Base-by-base conservation (phyloP, 2,797 vertebrate species). In the Philypnodon macrostomus region DNA sequence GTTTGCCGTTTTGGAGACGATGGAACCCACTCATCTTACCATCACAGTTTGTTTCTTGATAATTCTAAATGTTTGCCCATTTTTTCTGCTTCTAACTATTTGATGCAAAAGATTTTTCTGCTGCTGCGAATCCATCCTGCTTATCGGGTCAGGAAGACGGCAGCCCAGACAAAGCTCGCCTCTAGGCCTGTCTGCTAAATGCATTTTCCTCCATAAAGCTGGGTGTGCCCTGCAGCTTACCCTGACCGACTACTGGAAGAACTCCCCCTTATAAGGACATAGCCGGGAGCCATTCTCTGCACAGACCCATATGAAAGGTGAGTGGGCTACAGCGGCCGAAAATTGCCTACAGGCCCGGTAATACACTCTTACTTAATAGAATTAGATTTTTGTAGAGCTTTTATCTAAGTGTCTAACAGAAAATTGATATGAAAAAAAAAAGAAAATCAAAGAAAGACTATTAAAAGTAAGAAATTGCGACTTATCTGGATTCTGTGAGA, bases 401-500 rank as follows among this genome's bases (percentile, higher is more conserved):
- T 42, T 5, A 34, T 54, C 24, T 18, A 49, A 30, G 11, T 39
- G 49, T 47, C 18, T 21, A 17, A 45, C 11, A 47, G n/a, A 13
- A 46, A 53, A 67, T 67, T 40, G 47, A 54, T 35, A 26, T 23
- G 45, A 47, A 13, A 51, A 60, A 45, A 32, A 57, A 58, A n/a
- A 51, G 58, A 52, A 32, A 57, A 59, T 67, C 45, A 38, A 47
- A 61, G 41, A n/a, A 53, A 54, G 55, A 33, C 33, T 24, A 63
- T 71, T 65, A 47, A 55, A 51, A 76, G 60, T 24, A 21, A 37
- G 48, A 71, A 79, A 70, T 61, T 54, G 39, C 47, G 52, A 49
- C 24, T 29, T 52, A 67, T 66, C 52, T 66, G 52, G 23, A 63
- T 58, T 67, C 35, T 47, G 47, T 64, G 5, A 53, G 54, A 58